These are phyloP conservation scores for Gymnorhina tibicen DNA, from an alignment of 2,113 vertebrate genomes.

Conservation along the genomic window DNA sequence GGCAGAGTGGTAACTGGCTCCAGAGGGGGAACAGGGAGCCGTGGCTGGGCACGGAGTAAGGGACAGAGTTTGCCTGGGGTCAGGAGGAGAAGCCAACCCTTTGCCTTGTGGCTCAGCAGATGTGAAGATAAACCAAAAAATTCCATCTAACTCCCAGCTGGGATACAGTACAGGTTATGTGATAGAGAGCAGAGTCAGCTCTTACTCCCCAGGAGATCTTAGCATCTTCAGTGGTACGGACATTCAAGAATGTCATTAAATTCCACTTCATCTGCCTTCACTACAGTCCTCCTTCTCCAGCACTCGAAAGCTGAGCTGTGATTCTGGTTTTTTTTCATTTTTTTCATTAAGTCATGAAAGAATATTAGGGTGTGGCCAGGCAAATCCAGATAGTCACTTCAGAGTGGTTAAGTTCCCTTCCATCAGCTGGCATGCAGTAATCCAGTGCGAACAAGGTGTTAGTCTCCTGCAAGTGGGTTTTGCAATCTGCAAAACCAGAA, in stretches of 20 bases:
- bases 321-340: not conserved
- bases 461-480: not conserved
- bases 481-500: not conserved
- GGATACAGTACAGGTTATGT: not conserved
- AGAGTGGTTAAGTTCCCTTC: not conserved
- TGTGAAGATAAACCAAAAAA: not conserved
- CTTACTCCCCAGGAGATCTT: not conserved
- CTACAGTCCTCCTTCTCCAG: not conserved
- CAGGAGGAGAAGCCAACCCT: not conserved
- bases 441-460: not conserved
- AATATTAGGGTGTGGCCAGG: not conserved
- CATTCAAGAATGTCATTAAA: not conserved
- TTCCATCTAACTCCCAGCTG: not conserved
- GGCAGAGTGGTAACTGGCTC: not conserved
- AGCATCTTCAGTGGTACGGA: not conserved
- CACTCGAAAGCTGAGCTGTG: not conserved
- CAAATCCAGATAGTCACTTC: not conserved
- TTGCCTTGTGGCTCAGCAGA: not conserved
- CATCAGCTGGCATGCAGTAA: not conserved
- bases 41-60: fast-evolving
- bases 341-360: not conserved
- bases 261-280: not conserved
- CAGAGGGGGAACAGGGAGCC: not conserved
- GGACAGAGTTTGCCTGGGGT: not conserved
- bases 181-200: not conserved